Percentiles rank a stretch among this genome's conserved stretches.
phyloP scores from a whole-genome alignment of 2,888 invertebrate species.

The Catocala nupta region DNA sequence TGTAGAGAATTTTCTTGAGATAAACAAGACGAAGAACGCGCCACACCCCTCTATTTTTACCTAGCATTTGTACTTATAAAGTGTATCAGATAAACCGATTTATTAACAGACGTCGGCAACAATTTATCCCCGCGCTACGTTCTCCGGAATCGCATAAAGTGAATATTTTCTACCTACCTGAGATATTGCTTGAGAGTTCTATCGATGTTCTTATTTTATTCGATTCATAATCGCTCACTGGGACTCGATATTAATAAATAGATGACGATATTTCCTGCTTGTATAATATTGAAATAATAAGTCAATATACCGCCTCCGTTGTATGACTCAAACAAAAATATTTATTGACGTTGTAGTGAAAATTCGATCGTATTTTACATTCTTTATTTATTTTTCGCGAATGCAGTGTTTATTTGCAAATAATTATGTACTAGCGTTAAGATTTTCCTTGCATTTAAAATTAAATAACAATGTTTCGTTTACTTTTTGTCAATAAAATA shows the following conservation, averaged over 20 bases:
- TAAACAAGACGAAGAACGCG: neutral
- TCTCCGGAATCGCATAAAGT: constrained; percentile 65
- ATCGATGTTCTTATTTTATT: constrained; percentile 5
- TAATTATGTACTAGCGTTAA: too few relatives aligned
- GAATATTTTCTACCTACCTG: constrained; percentile 57
- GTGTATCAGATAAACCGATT: constrained; percentile 63
- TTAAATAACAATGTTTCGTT: too few relatives aligned
- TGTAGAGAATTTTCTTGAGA: neutral
- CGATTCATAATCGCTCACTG: neutral
- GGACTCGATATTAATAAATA: neutral
- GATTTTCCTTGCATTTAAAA: too few relatives aligned
- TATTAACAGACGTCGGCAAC: constrained; percentile 63
- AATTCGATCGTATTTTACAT: too few relatives aligned
- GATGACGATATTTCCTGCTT: too few relatives aligned
- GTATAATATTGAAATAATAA: too few relatives aligned
- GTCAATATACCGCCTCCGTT: too few relatives aligned
- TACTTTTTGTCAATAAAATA: too few relatives aligned
- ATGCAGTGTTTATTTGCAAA: too few relatives aligned
- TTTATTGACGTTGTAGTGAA: too few relatives aligned
- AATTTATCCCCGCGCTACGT: constrained; percentile 63
- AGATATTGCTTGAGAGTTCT: constrained; percentile 22
- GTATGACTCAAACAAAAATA: too few relatives aligned
- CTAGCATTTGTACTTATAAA: constrained; percentile 10
- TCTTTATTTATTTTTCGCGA: too few relatives aligned
- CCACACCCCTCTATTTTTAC: neutral